A percentile compares a stretch with the other conserved stretches of the same genome.
phyloP scores from a whole-genome alignment of 2,888 invertebrate species.

The Strigamia maritima region DNA sequence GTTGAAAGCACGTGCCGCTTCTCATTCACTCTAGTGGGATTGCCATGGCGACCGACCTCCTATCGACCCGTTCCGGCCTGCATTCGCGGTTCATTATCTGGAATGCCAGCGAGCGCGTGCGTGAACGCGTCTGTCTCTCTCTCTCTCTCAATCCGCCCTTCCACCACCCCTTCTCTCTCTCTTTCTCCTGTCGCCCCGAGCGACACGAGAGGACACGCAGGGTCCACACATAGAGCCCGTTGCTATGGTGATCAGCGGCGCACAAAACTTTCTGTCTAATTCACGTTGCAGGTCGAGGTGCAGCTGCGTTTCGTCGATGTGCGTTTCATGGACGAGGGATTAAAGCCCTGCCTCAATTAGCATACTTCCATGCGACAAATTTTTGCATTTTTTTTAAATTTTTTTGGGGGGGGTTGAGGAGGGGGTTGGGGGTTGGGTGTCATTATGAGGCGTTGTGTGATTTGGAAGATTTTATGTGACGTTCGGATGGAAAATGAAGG shows the following conservation, averaged over 20 bases:
- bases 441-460: not conserved
- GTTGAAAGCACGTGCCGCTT: slow-evolving; percentile 26
- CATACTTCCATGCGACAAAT: not conserved
- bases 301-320: slow-evolving; percentile 15
- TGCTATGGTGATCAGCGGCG: slow-evolving; percentile 22
- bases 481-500: not conserved
- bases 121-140: slow-evolving; percentile 23
- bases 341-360: slow-evolving; percentile 11
- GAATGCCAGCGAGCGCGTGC: slow-evolving; percentile 25
- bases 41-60: slow-evolving; percentile 25
- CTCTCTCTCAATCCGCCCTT: not conserved
- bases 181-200: slow-evolving; percentile 5
- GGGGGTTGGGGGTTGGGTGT: not conserved
- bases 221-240: slow-evolving; percentile 16
- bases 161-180: not conserved
- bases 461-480: not conserved
- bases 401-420: too few relatives aligned
- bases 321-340: slow-evolving; percentile 19
- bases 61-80: slow-evolving; percentile 26
- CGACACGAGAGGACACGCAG: slow-evolving; percentile 22
- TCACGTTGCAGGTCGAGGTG: slow-evolving; percentile 24
- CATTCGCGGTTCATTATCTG: slow-evolving; percentile 24
- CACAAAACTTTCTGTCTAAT: slow-evolving; percentile 16
- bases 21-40: slow-evolving; percentile 27
- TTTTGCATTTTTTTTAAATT: not conserved